Base-by-base conservation (phyloP, 1,140 invertebrate species). In the Drosophila ambigua region DNA sequence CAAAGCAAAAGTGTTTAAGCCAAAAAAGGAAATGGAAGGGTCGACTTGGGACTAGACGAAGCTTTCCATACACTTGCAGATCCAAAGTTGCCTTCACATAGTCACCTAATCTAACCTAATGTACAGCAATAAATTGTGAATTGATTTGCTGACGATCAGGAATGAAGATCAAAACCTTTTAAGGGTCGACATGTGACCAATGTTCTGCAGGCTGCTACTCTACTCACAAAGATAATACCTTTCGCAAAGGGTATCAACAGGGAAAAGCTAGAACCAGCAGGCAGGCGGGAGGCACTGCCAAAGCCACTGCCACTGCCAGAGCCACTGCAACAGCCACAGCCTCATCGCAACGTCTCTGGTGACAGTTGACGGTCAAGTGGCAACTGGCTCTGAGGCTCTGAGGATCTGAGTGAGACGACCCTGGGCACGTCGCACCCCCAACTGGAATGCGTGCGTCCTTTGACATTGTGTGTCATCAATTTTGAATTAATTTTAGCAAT, bases 351-450 rank as follows among this genome's bases (percentile, higher is more conserved):
- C 74, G 72, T 66, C 78, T 81, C 79, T 63, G 61, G 61, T 81
- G 78, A 80, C 78, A 77, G 83, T 71, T 88, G 82, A 88, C 79
- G 82, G 82, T 87, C 82, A 87, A 88, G 83, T 87, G 78, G 53
- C 69, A 58, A 55, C 71, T 71, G 75, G 71, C 83, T 66, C 49
- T 45, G 44, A 49, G 52, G 35, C 65, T 66, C 23, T 58, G 51
- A 2, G 39, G 28, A 31, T 39, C 31, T 16, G 46, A 58, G 51
- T 66, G 43, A 45, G 44, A 20, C 41, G 57, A 64, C 44, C 44
- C 50, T 28, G 49, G 28, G 53, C 44, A 63, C 44, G 73, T 62
- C 61, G 66, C 44, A 58, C 11, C 35, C 35, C 35, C 44, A 77
- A 62, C 63, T 59, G 50, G 58, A 52, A 28, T 73, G 75, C 60